Evolutionary conservation across 92 coral and sea anemone genomes (phyloP).

Genomic region (Phenganax stokvisi): DNA sequence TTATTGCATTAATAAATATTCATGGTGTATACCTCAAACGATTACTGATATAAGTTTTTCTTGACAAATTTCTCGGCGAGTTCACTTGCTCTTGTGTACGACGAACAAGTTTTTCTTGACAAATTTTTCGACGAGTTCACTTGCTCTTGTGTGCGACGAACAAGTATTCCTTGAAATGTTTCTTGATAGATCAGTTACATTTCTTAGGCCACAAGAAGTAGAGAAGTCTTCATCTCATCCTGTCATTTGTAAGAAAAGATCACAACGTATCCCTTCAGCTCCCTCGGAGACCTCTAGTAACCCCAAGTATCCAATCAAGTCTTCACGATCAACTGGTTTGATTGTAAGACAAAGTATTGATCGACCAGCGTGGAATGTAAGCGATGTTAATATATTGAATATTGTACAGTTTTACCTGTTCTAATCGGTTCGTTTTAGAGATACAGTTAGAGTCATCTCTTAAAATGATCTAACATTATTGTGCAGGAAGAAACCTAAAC

Average conservation of each 20-base stretch:
- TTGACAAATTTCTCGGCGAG: neutral
- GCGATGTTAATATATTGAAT: neutral
- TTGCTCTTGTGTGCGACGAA: neutral
- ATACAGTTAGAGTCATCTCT: no score
- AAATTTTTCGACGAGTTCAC: neutral
- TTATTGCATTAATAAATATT: no score
- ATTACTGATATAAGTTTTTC: neutral
- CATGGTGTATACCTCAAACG: no score
- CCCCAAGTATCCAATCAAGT: neutral
- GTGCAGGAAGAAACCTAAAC: no score
- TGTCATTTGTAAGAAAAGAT: conserved; percentile 27
- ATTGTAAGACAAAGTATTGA: neutral
- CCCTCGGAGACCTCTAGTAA: conserved; percentile 1
- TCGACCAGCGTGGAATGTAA: conserved; percentile 36
- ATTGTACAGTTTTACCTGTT: neutral
- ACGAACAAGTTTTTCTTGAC: neutral
- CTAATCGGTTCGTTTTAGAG: no score
- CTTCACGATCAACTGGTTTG: neutral
- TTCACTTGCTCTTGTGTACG: neutral
- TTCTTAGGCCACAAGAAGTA: conserved; percentile 9
- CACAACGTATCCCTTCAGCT: neutral
- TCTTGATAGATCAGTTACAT: neutral
- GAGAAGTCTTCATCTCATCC: conserved; percentile 17
- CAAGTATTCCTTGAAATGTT: neutral
- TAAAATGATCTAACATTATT: no score